Evolutionary conservation across 2,113 vertebrate genomes (phyloP).

Genomic region (Cheirogaleus medius): DNA sequence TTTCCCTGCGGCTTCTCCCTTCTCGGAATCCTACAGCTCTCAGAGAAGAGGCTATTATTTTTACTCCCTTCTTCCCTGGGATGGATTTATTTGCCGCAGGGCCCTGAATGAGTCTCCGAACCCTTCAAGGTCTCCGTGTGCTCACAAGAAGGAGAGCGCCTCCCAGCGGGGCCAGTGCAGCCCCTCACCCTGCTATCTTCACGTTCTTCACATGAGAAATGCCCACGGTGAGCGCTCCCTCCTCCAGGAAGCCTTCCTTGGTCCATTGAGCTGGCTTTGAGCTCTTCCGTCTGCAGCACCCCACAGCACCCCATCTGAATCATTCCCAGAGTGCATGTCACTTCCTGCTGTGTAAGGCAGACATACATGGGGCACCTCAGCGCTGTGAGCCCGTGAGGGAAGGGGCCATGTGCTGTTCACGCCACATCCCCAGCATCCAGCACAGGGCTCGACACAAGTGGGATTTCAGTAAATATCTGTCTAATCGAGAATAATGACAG

Average conservation of each 20-base stretch:
- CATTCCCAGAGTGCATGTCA: not conserved
- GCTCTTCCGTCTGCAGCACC: not conserved
- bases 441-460: not conserved
- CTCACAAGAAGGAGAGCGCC: not conserved
- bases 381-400: not conserved
- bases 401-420: not conserved
- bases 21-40: not conserved
- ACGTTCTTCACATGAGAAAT: not conserved
- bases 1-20: not conserved
- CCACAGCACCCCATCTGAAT: not conserved
- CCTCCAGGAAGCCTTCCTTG: not conserved
- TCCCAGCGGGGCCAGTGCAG: not conserved
- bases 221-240: not conserved
- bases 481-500: not conserved
- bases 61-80: not conserved
- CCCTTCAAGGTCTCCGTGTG: not conserved
- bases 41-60: fast-evolving
- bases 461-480: not conserved
- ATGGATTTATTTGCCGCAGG: no score
- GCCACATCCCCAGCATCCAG: not conserved
- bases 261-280: not conserved
- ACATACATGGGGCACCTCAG: not conserved
- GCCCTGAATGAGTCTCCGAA: not conserved
- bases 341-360: not conserved
- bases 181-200: not conserved